These are phyloP conservation scores for Mastacembelus armatus DNA, from an alignment of 2,797 vertebrate genomes.

Conservation along the genomic window DNA sequence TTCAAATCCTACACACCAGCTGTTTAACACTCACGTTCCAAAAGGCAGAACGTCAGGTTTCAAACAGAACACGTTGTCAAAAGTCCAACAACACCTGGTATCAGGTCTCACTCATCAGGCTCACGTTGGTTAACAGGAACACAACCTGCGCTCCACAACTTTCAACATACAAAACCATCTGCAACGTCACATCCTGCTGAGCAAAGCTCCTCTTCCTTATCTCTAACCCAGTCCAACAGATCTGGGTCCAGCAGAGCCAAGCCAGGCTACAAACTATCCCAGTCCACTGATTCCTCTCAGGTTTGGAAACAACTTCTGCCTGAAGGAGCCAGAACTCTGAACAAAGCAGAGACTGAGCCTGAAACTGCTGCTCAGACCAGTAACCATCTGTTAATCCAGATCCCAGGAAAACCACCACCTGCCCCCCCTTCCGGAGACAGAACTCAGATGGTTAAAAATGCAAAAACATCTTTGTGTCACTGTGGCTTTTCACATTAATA, in stretches of 20 bases:
- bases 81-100: background rate
- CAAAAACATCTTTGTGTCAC: too few species aligned
- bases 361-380: conserved; percentile 9
- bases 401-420: too few species aligned
- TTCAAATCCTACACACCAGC: background rate
- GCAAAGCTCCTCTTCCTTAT: background rate
- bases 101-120: background rate
- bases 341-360: background rate
- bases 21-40: background rate
- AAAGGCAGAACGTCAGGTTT: background rate
- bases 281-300: too few species aligned
- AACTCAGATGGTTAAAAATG: too few species aligned
- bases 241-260: background rate
- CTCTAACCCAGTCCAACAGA: background rate
- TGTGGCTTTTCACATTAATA: too few species aligned
- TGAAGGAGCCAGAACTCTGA: too few species aligned
- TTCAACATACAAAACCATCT: conserved; percentile 15
- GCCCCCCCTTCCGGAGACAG: too few species aligned
- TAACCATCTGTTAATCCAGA: too few species aligned
- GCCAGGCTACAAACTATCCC: too few species aligned
- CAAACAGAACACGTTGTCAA: background rate
- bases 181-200: background rate
- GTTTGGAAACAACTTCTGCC: too few species aligned
- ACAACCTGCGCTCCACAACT: background rate
- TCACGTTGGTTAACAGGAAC: conserved; percentile 2